Evolutionary conservation across 2,113 vertebrate genomes (phyloP).

Genomic region (Nothoprocta pentlandii): DNA sequence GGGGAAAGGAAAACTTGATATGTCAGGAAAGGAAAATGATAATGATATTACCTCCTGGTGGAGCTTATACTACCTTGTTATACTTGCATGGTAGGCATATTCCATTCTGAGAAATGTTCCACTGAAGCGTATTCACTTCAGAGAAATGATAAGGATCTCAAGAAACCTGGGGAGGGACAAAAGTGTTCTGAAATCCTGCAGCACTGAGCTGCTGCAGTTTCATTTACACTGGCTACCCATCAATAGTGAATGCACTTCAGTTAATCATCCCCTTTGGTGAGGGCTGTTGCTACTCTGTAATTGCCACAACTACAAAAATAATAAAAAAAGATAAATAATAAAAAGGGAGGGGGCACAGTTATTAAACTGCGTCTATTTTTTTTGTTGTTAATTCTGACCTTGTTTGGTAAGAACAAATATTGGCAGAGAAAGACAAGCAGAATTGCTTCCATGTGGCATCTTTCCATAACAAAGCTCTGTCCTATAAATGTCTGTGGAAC

Average conservation of each 20-base stretch:
- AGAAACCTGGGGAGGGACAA: neutral
- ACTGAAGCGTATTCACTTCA: neutral
- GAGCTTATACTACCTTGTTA: neutral
- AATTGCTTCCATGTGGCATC: constrained; percentile 56
- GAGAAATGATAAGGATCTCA: neutral
- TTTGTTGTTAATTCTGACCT: constrained; percentile 4
- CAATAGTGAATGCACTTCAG: constrained; percentile 28
- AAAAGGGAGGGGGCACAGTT: neutral
- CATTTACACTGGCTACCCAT: constrained; percentile 43
- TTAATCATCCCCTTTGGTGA: neutral
- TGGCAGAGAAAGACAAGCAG: constrained; percentile 60
- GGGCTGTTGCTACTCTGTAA: neutral
- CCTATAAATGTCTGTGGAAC: constrained; percentile 79
- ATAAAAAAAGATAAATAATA: neutral
- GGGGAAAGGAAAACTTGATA: neutral
- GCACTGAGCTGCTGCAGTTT: constrained; percentile 16
- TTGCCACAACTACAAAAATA: neutral
- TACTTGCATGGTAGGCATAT: neutral
- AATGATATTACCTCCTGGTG: neutral
- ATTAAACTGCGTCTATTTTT: neutral
- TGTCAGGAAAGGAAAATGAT: neutral
- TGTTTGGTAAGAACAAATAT: neutral
- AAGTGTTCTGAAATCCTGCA: neutral
- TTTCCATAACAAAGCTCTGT: constrained; percentile 76
- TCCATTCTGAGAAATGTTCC: neutral